These are phyloP conservation scores for Lampris megalopsis DNA, from an alignment of 2,113 vertebrate species.

Conservation along the genomic window DNA sequence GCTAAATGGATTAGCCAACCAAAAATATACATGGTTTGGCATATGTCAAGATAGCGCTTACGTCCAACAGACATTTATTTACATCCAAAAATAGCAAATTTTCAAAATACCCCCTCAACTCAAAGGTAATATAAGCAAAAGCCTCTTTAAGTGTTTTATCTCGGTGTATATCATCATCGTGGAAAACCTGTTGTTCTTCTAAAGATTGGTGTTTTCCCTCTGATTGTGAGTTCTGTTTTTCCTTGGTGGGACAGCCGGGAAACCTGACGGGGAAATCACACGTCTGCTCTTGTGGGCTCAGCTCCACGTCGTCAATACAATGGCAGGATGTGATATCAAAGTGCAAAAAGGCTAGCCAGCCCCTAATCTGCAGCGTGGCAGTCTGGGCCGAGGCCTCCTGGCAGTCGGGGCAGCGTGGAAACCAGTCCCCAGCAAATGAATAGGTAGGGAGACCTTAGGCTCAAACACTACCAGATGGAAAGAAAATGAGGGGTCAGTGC, in stretches of 20 bases:
- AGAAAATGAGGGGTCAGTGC: conserved; percentile 21
- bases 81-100: background rate
- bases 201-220: conserved; percentile 46
- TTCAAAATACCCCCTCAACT: conserved; percentile 6
- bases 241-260: conserved; percentile 40
- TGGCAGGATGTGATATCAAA: conserved; percentile 71
- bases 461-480: conserved; percentile 37
- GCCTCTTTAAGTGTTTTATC: conserved; percentile 32
- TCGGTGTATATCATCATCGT: conserved; percentile 37
- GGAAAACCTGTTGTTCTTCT: conserved; percentile 30
- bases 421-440: conserved; percentile 43
- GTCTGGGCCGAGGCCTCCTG: conserved; percentile 23
- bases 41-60: background rate
- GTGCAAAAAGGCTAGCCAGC: background rate
- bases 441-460: conserved; percentile 27
- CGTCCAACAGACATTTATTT: conserved; percentile 17
- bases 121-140: conserved; percentile 12
- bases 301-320: conserved; percentile 49
- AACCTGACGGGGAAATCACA: conserved; percentile 53
- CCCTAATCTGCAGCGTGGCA: conserved; percentile 23
- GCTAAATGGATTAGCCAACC: too few species aligned
- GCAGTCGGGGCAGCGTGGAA: conserved; percentile 7
- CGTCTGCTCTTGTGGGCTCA: conserved; percentile 23
- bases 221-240: conserved; percentile 60
- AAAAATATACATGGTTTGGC: too few species aligned